Base-by-base conservation (phyloP, 1,140 invertebrate species). In the Aphelenchoides fujianensis region DNA sequence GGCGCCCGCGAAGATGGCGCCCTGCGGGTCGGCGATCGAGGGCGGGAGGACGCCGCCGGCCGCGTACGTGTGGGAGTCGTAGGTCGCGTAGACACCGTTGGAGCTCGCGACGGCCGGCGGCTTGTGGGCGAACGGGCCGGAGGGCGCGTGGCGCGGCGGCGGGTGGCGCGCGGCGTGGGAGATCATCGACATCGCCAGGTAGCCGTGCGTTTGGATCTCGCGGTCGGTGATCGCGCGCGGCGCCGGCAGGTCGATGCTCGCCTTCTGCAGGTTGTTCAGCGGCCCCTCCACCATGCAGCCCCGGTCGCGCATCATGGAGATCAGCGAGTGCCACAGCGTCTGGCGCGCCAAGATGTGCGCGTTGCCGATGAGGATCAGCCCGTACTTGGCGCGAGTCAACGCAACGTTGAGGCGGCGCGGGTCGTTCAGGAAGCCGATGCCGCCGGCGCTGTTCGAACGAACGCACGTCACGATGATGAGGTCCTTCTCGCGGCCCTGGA, bases 361-460 rank as follows among this genome's bases (percentile, higher is more conserved):
- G 86, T 99, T 99, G 54, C 97, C 97, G 63, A 99, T 93, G 74
- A 99, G 94, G 54, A 99, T 97, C 28, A 98, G 91, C 16, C 97
- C 97, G 59, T 84, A 98, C 83, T 94, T 97, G 1, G 97, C 94
- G 72, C 97, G 89, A 0, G 97, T 99, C 0, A 99, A 85, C 0
- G 97, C 97, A 0, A 99, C 97, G 86, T 99, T 99, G 0, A 99
- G 87, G 71, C 97, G 90, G 3, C 97, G 88, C 0, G 97, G 96
- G 85, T 99, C 97, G 82, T 95, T 98, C 0, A 99, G 87, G 83
- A 99, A 99, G 12, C 91, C 91, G 84, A 87, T 98, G 87, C 87
- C 97, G 91, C 88, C 94, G 89, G 89, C 94, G 89, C 89, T 97
- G 89, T 89, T 99, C 86, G 88, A 97, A 89, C 84, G 90, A 87